A percentile compares a stretch with the other conserved stretches of the same genome.
These are phyloP conservation scores for Geopemphigus sp. DNA, from an alignment of 1,140 invertebrate species.

Conservation along the genomic window DNA sequence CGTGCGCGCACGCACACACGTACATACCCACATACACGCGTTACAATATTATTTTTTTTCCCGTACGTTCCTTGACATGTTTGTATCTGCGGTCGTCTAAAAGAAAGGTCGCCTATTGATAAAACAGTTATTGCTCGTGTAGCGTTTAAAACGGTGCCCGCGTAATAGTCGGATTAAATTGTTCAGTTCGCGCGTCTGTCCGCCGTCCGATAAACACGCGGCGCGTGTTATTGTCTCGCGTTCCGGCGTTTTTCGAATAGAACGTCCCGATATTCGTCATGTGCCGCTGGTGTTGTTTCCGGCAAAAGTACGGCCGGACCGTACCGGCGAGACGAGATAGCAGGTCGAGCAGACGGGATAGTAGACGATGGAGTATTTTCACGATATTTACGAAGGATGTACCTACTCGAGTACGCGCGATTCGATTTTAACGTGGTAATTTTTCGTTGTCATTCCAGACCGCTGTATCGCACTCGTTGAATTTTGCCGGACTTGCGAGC, in stretches of 20 bases:
- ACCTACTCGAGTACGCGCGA: not conserved
- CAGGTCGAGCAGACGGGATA: conserved; percentile 11
- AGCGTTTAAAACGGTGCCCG: not conserved
- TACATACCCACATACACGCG: too few relatives aligned
- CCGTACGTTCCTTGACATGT: conserved; percentile 32
- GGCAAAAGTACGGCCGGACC: conserved; percentile 20
- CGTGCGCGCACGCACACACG: not conserved
- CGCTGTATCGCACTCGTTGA: conserved; percentile 69
- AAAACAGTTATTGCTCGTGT: not conserved
- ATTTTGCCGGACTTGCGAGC: conserved; percentile 71
- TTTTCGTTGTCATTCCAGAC: conserved; percentile 57
- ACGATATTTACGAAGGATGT: conserved; percentile 39
- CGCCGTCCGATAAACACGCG: not conserved
- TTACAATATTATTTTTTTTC: conserved; percentile 17
- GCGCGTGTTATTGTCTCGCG: not conserved
- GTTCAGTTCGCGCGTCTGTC: not conserved
- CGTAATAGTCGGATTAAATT: not conserved
- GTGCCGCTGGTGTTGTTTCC: conserved; percentile 34
- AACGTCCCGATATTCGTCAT: not conserved
- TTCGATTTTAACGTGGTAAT: too few relatives aligned
- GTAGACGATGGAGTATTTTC: conserved; percentile 42
- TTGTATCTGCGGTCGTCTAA: conserved; percentile 1
- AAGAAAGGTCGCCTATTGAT: conserved; percentile 32
- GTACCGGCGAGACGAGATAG: conserved; percentile 33
- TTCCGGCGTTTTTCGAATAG: not conserved